Percentiles rank a stretch among this genome's conserved stretches.
Conservation (phyloP, 2,888 invertebrate genomes). For the Drosophila merina region DNA sequence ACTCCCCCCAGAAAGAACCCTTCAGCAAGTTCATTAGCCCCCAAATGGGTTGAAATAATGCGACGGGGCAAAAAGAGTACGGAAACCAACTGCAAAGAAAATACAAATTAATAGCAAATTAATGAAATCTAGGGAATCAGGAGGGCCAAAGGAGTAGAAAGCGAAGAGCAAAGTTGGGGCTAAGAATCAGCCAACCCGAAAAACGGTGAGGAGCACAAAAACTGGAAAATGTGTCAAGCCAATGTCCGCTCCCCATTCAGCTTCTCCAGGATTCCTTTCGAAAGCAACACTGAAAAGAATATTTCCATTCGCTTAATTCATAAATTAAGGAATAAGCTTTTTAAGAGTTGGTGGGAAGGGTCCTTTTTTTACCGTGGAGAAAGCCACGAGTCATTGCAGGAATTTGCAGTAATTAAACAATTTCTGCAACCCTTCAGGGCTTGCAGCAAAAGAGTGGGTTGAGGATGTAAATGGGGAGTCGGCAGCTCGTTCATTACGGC, state of each 20-base stretch:
- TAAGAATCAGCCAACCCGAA: constrained; percentile 70
- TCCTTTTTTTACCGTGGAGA: background rate
- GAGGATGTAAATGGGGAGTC: background rate
- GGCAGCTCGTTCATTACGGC: constrained; percentile 71
- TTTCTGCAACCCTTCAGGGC: constrained; percentile 63
- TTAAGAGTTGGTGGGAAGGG: too few species aligned
- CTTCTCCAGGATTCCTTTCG: background rate
- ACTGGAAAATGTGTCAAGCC: constrained; percentile 75
- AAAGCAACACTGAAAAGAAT: background rate
- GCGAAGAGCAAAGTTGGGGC: constrained; percentile 25
- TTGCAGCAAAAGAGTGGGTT: background rate
- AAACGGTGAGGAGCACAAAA: constrained; percentile 61
- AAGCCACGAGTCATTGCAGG: constrained; percentile 66
- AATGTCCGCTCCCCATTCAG: constrained; percentile 47
- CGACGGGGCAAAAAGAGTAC: constrained; percentile 61
- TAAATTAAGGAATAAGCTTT: too few species aligned
- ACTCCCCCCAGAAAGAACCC: constrained; percentile 29
- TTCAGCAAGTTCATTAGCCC: constrained; percentile 73
- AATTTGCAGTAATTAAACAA: constrained; percentile 79
- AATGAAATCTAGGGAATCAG: constrained; percentile 68
- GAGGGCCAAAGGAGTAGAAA: constrained; percentile 22
- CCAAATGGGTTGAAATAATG: constrained; percentile 77
- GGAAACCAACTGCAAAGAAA: constrained; percentile 67
- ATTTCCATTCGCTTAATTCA: background rate
- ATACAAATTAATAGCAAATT: constrained; percentile 79